These are phyloP conservation scores for Bombylius major DNA, from an alignment of 2,888 invertebrate species.

Conservation along the genomic window DNA sequence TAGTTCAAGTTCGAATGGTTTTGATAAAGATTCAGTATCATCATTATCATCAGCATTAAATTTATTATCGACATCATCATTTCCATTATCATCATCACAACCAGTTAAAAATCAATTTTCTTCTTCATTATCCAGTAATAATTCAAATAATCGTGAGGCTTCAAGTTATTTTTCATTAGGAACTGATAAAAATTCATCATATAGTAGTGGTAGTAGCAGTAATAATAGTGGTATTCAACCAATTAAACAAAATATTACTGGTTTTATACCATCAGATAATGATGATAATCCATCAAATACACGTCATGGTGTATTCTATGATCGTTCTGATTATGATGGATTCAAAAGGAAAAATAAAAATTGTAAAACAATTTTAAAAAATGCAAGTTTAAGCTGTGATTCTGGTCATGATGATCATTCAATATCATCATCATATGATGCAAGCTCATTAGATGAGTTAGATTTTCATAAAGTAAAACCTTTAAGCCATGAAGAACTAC, in stretches of 20 bases:
- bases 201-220: background rate
- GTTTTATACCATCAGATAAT: background rate
- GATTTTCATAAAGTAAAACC: conserved; percentile 9
- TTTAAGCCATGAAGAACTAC: too few relatives aligned
- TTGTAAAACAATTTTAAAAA: background rate
- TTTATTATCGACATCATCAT: conserved; percentile 2
- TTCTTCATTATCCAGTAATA: conserved; percentile 2
- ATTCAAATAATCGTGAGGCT: background rate
- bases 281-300: background rate
- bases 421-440: conserved; percentile 16
- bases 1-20: background rate
- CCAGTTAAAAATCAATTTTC: background rate
- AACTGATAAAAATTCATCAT: background rate
- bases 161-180: conserved; percentile 3
- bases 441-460: conserved; percentile 13
- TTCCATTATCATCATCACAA: background rate
- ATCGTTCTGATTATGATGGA: too few relatives aligned
- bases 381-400: conserved; percentile 26
- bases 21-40: background rate
- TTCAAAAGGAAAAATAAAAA: too few relatives aligned
- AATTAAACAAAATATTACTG: background rate
- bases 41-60: background rate
- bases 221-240: background rate
- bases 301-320: too few relatives aligned
- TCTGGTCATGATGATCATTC: conserved; percentile 28